Evolutionary conservation across 2,797 vertebrate species (phyloP), one percentile per base, ranked within the genome.

Genomic region (Chelon auratus): DNA sequence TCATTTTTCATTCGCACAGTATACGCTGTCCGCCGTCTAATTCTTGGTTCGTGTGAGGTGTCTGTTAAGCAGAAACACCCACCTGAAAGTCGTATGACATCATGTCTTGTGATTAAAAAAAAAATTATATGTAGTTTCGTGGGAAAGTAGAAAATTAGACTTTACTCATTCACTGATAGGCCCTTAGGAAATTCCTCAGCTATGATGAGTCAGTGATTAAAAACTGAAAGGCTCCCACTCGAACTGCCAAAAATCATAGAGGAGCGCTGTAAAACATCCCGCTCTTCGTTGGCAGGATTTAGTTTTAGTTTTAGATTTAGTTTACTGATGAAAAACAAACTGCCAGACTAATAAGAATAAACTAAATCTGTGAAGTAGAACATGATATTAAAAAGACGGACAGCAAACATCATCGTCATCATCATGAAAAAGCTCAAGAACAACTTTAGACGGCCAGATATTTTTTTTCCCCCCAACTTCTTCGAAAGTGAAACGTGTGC

Each of bases 51-150:
- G 30, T 72, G 59, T 50, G 52, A 64, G 48, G n/a, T 63, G 54
- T 43, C 30, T 30, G 45, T 66, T 56, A 24, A 30, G 30, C 55
- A 63, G 54, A 42, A 57, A 64, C 56, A 72, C 62, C 52, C 77
- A 62, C 65, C 66, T 68, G 61, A 15, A 66, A 47, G 66, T 68
- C 36, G 61, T 40, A 59, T 91, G 84, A 90, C 71, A 72, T 84
- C 60, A 71, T 85, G 82, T 89, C 87, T 92, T 74, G 36, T 48
- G 62, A 61, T 68, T 40, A 14, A 45, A 75, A 47, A 40, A 24
- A 14, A 68, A 45, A 51, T 45, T 9, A 4, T 0, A 36, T 62
- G 39, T 20, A 3, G 40, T 72, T 81, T 65, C 18, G 43, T 67
- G 33, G 59, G 56, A 79, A 65, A 55, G 18, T 39, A 30, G 15